A percentile compares a stretch with the other conserved stretches of the same genome.
Conservation (phyloP, 2,888 invertebrate genomes). For the Eristalinus aeneus region DNA sequence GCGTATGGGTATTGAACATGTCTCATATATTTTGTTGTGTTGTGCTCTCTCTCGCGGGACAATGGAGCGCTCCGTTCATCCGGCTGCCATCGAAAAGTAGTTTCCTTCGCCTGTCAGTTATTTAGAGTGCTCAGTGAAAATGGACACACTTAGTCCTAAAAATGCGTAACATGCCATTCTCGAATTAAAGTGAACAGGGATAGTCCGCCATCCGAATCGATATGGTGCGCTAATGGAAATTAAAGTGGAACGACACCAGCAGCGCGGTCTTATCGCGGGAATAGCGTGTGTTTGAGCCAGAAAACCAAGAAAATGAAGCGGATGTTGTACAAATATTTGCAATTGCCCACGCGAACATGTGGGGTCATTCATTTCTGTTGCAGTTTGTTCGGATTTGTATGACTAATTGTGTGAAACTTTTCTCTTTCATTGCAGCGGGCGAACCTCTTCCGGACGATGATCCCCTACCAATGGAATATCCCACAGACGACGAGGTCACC, state of each 20-base stretch:
- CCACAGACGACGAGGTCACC: slow-evolving; percentile 72
- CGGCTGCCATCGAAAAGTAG: slow-evolving; percentile 1
- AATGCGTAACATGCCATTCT: slow-evolving; percentile 34
- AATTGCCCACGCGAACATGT: slow-evolving; percentile 13
- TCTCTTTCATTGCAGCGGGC: slow-evolving; percentile 43
- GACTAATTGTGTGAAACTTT: neutral
- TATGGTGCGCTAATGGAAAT: slow-evolving; percentile 27
- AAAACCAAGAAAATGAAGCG: slow-evolving; percentile 25
- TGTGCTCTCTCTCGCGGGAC: slow-evolving; percentile 5
- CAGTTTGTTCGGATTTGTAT: neutral
- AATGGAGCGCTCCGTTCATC: slow-evolving; percentile 4
- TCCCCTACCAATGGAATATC: slow-evolving; percentile 78
- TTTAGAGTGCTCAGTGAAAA: slow-evolving; percentile 39
- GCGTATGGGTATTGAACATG: slow-evolving; percentile 5
- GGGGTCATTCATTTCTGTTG: neutral
- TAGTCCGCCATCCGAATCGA: slow-evolving; percentile 14
- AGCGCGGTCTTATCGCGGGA: neutral
- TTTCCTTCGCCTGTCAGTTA: slow-evolving; percentile 34
- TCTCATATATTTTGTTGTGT: neutral
- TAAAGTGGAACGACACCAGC: neutral
- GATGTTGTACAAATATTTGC: slow-evolving; percentile 29
- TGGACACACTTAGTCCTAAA: slow-evolving; percentile 3
- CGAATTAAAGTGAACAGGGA: slow-evolving; percentile 26
- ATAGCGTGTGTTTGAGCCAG: neutral
- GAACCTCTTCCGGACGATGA: slow-evolving; percentile 75